Evolutionary conservation across 2,888 invertebrate genomes (phyloP), one percentile per base, ranked within the genome.

Genomic region (Synergus umbraculus): DNA sequence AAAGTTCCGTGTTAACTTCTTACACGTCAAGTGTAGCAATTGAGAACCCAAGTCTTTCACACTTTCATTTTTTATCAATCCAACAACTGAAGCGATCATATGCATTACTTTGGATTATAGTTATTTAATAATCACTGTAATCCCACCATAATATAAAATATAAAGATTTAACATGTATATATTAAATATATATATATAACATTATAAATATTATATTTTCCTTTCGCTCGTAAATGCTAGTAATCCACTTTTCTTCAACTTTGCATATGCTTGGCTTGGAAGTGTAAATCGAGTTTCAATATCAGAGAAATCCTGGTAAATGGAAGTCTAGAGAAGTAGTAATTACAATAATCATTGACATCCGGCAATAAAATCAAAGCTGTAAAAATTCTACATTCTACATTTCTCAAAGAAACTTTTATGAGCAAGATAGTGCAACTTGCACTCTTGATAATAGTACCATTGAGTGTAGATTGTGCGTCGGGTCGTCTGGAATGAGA

Each of bases 321-420:
- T 78, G 78, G 78, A 77, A 77, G 78, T 82, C 82, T 81, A 82
- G 82, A 84, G 81, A 82, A 84, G 82, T 78, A 78, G 81, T 80
- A 82, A 81, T 83, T 83, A 79, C 81, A 80, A 82, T 84, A 82
- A 84, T 83, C 83, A 81, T 83, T 84, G 82, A 83, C 82, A 84
- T 84, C 82, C 84, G 80, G 78, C 79, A 73, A 37, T 80, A 79
- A 79, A 76, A 81, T 80, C 80, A 79, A 80, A 83, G 66, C 79
- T 80, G 81, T 84, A 81, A 81, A 79, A 80, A 79, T 78, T 80
- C 79, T 81, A 80, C 80, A 81, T 81, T 80, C n/a, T 10, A 64
- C 64, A 37, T 64, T 15, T 29, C 1, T 15, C 66, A 41, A 66
- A 66, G 7, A n/a, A n/a, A n/a, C 43, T 66, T 43, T n/a, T 49